Evolutionary conservation across 2,797 vertebrate species (phyloP).

Genomic region (Arrhamphus sclerolepis): DNA sequence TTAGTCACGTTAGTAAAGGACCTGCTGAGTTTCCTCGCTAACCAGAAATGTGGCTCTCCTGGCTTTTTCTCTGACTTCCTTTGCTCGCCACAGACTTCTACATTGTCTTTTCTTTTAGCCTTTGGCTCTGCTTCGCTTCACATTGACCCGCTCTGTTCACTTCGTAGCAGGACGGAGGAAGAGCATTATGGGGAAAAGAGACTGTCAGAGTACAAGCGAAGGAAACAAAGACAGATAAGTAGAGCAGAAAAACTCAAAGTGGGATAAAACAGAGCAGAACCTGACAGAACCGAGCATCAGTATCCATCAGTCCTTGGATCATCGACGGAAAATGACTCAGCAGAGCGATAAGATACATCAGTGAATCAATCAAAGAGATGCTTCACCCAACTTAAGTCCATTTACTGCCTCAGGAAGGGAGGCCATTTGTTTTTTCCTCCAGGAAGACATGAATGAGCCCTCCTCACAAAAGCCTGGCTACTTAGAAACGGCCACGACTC

Average conservation of each 20-base stretch:
- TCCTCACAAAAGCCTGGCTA: not conserved
- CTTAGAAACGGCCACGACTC: not conserved
- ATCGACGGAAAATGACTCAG: slow-evolving; percentile 24
- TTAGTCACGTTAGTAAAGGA: not conserved
- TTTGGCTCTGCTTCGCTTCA: not conserved
- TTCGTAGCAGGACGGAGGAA: slow-evolving; percentile 2
- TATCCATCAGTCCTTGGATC: slow-evolving; percentile 18
- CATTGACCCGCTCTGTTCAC: slow-evolving; percentile 13
- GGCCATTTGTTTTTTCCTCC: not conserved
- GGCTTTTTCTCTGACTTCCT: not conserved
- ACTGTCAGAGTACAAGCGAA: slow-evolving; percentile 15
- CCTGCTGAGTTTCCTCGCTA: not conserved
- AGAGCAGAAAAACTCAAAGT: slow-evolving; percentile 24
- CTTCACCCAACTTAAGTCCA: slow-evolving; percentile 6
- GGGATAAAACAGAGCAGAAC: slow-evolving; percentile 16
- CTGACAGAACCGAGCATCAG: slow-evolving; percentile 1
- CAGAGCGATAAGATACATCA: not conserved
- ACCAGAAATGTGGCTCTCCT: not conserved
- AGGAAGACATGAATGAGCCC: not conserved
- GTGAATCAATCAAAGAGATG: not conserved
- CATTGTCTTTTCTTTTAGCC: not conserved
- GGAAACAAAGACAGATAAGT: slow-evolving; percentile 31
- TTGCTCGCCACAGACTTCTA: not conserved
- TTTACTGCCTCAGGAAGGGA: not conserved
- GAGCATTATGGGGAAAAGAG: slow-evolving; percentile 5